phyloP scores from a whole-genome alignment of 1,140 invertebrate species.

The Pachypsylla venusta region DNA sequence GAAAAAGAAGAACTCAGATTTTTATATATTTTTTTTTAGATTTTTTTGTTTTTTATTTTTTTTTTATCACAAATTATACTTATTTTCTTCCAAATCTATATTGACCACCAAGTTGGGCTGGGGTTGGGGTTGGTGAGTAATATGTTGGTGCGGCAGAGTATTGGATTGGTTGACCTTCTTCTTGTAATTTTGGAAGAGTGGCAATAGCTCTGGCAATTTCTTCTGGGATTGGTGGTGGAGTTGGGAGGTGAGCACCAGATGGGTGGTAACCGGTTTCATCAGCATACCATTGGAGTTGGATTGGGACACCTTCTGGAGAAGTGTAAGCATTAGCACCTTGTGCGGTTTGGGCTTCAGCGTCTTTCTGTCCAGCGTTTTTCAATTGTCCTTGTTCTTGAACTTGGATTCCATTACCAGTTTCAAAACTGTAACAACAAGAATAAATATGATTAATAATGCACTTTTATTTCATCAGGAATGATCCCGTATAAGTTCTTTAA shows the following conservation, averaged over 20 bases:
- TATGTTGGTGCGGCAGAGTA: neutral
- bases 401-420: conserved; percentile 70
- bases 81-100: neutral
- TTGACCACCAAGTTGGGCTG: too few species aligned
- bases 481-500: too few species aligned
- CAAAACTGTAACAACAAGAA: conserved; percentile 46
- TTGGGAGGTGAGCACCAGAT: conserved; percentile 44
- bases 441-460: too few species aligned
- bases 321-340: conserved; percentile 52
- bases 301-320: conserved; percentile 52
- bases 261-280: conserved; percentile 50
- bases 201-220: conserved; percentile 50
- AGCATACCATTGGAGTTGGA: conserved; percentile 52
- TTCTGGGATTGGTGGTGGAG: conserved; percentile 52
- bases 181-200: conserved; percentile 28
- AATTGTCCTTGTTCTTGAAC: conserved; percentile 67
- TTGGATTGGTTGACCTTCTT: conserved; percentile 4
- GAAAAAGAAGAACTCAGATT: neutral
- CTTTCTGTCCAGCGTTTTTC: conserved; percentile 48
- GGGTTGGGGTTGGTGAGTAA: neutral
- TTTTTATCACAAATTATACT: neutral
- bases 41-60: neutral
- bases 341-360: conserved; percentile 52
- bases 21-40: neutral
- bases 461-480: too few species aligned